Percentiles rank a stretch among this genome's conserved stretches.
phyloP scores from a whole-genome alignment of 2,888 invertebrate genomes.

The Baronia brevicornis region DNA sequence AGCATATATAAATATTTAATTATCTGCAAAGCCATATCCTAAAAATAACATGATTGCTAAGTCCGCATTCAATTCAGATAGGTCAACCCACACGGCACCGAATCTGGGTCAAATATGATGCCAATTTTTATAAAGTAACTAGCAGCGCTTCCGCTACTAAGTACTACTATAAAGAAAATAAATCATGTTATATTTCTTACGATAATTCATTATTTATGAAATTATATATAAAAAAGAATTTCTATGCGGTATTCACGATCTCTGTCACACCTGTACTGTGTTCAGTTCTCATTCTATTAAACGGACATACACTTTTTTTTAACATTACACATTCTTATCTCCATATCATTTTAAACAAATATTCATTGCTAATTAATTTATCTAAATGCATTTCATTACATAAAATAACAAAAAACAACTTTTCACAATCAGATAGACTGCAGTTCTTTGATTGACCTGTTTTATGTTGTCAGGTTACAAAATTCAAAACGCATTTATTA shows the following conservation, averaged over 20 bases:
- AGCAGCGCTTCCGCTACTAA: no score
- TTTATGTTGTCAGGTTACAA: conserved; percentile 40
- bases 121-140: conserved; percentile 25
- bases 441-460: conserved; percentile 63
- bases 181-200: no score
- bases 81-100: conserved; percentile 68
- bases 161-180: no score
- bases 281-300: conserved; percentile 36
- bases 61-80: conserved; percentile 67
- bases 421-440: conserved; percentile 44
- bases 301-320: conserved; percentile 37
- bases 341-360: conserved; percentile 35
- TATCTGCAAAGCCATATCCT: conserved; percentile 71
- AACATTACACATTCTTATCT: conserved; percentile 45
- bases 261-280: conserved; percentile 40
- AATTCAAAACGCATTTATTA: conserved; percentile 20
- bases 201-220: neutral
- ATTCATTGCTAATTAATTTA: conserved; percentile 29
- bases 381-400: conserved; percentile 43
- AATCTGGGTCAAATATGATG: conserved; percentile 70
- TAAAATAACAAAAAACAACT: conserved; percentile 50
- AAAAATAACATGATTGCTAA: conserved; percentile 67
- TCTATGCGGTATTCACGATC: conserved; percentile 61
- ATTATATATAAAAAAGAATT: conserved; percentile 12
- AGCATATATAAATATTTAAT: conserved; percentile 70